Base-by-base conservation (phyloP, 1,140 invertebrate species). In the Cheumatopsyche charites region DNA sequence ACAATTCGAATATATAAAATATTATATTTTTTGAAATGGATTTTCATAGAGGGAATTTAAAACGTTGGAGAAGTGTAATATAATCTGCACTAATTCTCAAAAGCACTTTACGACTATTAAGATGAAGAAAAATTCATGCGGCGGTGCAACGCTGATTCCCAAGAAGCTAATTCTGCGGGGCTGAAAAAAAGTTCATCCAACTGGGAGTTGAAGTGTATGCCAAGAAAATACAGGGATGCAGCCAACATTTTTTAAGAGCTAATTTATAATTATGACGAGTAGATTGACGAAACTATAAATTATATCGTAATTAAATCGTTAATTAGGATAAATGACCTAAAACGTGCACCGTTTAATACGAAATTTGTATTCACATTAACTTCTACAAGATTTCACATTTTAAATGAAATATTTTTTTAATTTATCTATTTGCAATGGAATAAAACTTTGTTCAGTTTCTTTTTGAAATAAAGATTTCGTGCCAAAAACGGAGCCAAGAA, bases 31-130 rank as follows among this genome's bases (percentile, higher is more conserved):
- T n/a, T n/a, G n/a, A n/a, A n/a, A n/a, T n/a, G n/a, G n/a, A n/a
- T n/a, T n/a, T n/a, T n/a, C n/a, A n/a, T n/a, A n/a, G n/a, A n/a
- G n/a, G n/a, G n/a, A n/a, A n/a, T n/a, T n/a, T n/a, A n/a, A n/a
- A n/a, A n/a, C n/a, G n/a, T n/a, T n/a, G n/a, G n/a, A n/a, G n/a
- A n/a, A n/a, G n/a, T n/a, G 29, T 36, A 36, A 9, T 36, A 36
- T 36, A 36, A 36, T 36, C 29, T 15, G 23, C 55, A 26, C 23
- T 15, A n/a, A 68, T 58, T 68, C 13, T 25, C 47, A 23, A 21
- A 49, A 65, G 45, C 67, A 25, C 72, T 73, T 73, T 69, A 73
- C 72, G 72, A 70, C 72, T 55, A 65, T 74, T 74, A 74, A 74
- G 73, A 62, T 67, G 15, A 47, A 66, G 67, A 74, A 74, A 74